Evolutionary conservation across 1,140 invertebrate species (phyloP), one percentile per base, ranked within the genome.

Genomic region (Ridgeia piscesae): DNA sequence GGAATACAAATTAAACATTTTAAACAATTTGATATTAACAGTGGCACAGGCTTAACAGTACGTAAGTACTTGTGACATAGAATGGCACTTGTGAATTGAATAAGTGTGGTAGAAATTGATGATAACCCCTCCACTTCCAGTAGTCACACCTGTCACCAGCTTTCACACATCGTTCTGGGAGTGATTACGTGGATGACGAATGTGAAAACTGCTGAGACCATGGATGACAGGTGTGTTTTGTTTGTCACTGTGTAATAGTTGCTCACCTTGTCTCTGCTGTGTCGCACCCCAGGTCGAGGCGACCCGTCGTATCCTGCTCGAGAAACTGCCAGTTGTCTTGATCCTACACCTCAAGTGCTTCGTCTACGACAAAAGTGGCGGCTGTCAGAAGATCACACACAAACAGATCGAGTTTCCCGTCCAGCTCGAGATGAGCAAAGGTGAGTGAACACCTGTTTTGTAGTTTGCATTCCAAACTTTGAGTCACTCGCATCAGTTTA

Each of bases 401-500:
- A 99, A 99, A 96, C 97, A 97, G 93, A 97, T 99, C 31, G 98
- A 98, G 94, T 99, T 98, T 96, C 97, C 97, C 0, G 97, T 99
- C 91, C 98, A 99, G 94, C 96, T 99, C 27, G 98, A 99, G 96
- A 97, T 99, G 93, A 98, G 98, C 95, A 97, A 97, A 94, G 98
- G 98, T 99, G 96, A 97, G 98, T 99, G 96, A 97, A 97, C 97
- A 90, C 14, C 4, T 34, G 89, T 35, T 21, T 34, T 17, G 89
- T 89, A 6, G 17, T 33, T 17, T 4, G 4, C 4, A 8, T 90
- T 8, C 89, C 9, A 33, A 27, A 90, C 34, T 34, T 33, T 14
- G 35, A 4, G 14, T 90, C 17, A 33, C 4, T 42, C 11, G 42
- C 42, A 42, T 42, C 4, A 42, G 42, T 42, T 42, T 11, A 42